Base-by-base conservation (phyloP, 1,140 invertebrate genomes). In the Pachypeltis micranthus region DNA sequence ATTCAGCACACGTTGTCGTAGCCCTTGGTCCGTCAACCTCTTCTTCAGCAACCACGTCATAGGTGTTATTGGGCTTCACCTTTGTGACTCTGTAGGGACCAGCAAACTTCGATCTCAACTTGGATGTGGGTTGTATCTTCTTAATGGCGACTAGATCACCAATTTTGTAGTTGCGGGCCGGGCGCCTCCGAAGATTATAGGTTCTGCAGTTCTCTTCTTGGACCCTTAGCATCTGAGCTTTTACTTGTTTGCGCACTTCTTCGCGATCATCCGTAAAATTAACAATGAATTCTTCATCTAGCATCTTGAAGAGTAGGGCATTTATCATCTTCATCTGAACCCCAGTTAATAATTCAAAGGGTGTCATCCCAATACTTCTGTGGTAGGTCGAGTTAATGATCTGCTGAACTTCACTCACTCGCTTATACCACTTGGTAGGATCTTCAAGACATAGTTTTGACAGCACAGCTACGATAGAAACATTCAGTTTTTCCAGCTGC, bases 81-180 rank as follows among this genome's bases (percentile, higher is more conserved):
- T 51, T 51, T 51, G 47, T 51, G 21, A 51, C 21, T 4, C 21
- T 10, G 19, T 51, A 51, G 47, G 47, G 47, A 51, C 47, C 47
- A 14, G 47, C 47, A 10, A 51, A 51, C 19, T 51, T 51, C 4
- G 10, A 4, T 39, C 31, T 39, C 47, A 51, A 21, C 47, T 51
- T 51, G 19, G 47, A 51, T 51, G 47, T 51, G 12, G 47, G 47
- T 51, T 51, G 47, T 4, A 21, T 51, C 47, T 27, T 19, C 14
- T 63, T 24, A 23, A 26, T 25, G 14, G 56, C 21, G 3, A 62
- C 61, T 14, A 59, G n/a, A n/a, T 39, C 34, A n/a, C 34, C 34
- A n/a, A 39, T 39, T n/a, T 39, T 39, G 55, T 57, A 57, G 26
- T 2, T 7, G 2, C 24, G 23, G 2, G 55, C 24, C 12, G 7